Conservation (phyloP, 2,113 vertebrate genomes). For the Pipra filicauda region DNA sequence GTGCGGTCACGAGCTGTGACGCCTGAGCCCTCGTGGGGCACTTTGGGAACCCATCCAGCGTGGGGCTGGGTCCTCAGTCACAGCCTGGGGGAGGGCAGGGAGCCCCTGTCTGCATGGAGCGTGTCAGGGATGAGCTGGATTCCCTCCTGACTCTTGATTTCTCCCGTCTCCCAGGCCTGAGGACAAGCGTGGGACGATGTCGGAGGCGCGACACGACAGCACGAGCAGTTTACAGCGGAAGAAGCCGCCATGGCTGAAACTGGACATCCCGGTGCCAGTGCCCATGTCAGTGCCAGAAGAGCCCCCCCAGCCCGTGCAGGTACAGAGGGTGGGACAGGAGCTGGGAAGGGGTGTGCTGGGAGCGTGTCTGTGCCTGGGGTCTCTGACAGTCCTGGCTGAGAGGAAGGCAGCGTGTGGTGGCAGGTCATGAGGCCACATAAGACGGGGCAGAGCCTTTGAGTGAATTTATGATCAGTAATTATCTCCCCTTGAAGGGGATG, state of each 20-base stretch:
- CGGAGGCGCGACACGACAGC: slow-evolving; percentile 87
- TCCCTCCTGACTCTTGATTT: not conserved
- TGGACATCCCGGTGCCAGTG: slow-evolving; percentile 89
- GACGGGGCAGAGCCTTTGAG: not conserved
- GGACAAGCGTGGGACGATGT: slow-evolving; percentile 79
- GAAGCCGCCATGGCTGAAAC: slow-evolving; percentile 94
- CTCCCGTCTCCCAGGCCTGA: slow-evolving; percentile 69
- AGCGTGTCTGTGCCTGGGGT: not conserved
- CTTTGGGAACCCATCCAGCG: accelerated
- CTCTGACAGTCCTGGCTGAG: not conserved
- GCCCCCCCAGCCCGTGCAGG: slow-evolving; percentile 80
- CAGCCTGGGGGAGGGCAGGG: not conserved
- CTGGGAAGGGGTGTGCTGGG: not conserved
- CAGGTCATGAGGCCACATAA: not conserved
- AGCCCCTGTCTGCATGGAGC: accelerated
- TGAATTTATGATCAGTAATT: not conserved
- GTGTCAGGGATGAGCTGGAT: not conserved
- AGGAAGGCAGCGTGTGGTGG: not conserved
- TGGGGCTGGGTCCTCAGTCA: not conserved
- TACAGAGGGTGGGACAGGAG: slow-evolving; percentile 19
- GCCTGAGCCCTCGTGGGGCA: not conserved
- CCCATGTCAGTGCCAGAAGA: slow-evolving; percentile 80
- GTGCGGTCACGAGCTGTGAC: accelerated
- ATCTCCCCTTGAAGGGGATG: not conserved
- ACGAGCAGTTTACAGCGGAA: slow-evolving; percentile 96